These are phyloP conservation scores for Corbicula japonica DNA, from an alignment of 2,888 invertebrate species.

Conservation along the genomic window DNA sequence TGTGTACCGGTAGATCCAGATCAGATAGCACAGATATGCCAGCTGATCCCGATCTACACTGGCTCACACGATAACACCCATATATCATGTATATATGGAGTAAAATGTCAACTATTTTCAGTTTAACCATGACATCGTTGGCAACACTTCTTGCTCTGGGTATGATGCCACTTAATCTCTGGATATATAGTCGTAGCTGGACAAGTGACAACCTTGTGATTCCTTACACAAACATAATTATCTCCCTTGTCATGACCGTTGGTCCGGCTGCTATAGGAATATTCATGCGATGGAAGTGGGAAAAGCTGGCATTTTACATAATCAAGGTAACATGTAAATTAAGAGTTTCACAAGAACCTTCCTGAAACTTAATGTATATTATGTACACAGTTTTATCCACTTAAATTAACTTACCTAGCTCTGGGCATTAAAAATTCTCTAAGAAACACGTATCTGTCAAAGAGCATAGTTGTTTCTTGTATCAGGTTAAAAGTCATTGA, in stretches of 20 bases:
- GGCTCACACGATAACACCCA: too few relatives aligned
- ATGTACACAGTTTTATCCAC: too few relatives aligned
- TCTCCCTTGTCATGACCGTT: conserved; percentile 76
- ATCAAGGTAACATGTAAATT: conserved; percentile 79
- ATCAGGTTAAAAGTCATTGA: background rate
- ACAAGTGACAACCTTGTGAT: conserved; percentile 73
- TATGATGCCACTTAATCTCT: conserved; percentile 82
- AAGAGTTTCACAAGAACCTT: too few relatives aligned
- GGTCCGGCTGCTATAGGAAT: conserved; percentile 77
- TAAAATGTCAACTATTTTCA: too few relatives aligned
- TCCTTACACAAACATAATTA: conserved; percentile 80
- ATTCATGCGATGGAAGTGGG: conserved; percentile 74
- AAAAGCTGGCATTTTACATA: conserved; percentile 71
- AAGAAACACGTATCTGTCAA: too few relatives aligned
- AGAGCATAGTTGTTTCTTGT: background rate
- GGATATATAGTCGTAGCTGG: conserved; percentile 80
- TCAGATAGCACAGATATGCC: too few relatives aligned
- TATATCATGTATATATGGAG: too few relatives aligned
- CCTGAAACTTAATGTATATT: too few relatives aligned
- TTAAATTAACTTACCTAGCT: too few relatives aligned
- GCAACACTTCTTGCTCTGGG: conserved; percentile 79
- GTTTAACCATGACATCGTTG: conserved; percentile 81
- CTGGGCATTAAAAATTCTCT: too few relatives aligned
- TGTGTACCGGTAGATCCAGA: too few relatives aligned
- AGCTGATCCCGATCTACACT: too few relatives aligned